Conservation (phyloP, 1,140 invertebrate species). For the Andrena cerasifolii region DNA sequence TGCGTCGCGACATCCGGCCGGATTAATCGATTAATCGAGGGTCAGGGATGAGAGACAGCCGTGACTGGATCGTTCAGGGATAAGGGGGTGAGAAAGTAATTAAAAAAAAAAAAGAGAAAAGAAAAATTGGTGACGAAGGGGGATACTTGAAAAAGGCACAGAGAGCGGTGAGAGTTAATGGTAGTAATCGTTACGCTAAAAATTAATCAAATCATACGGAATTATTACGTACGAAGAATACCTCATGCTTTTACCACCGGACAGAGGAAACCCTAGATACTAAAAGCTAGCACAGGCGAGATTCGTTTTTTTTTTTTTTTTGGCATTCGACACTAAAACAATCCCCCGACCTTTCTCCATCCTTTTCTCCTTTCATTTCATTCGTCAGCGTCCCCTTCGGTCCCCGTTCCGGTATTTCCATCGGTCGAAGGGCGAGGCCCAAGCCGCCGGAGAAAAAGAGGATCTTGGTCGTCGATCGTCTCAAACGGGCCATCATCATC, state of each 20-base stretch:
- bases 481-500: background rate
- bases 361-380: slow-evolving; percentile 15
- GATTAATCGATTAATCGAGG: slow-evolving; percentile 65
- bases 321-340: slow-evolving; percentile 55
- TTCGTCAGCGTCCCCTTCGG: slow-evolving; percentile 9
- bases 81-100: background rate
- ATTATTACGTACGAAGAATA: slow-evolving; percentile 81
- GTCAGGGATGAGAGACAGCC: background rate
- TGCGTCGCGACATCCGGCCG: slow-evolving; percentile 28
- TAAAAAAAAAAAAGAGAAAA: slow-evolving; percentile 13
- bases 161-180: slow-evolving; percentile 74
- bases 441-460: slow-evolving; percentile 30
- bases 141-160: slow-evolving; percentile 51
- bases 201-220: slow-evolving; percentile 79
- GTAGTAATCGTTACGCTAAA: slow-evolving; percentile 76
- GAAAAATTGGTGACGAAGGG: too few relatives aligned
- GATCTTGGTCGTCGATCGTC: slow-evolving; percentile 18
- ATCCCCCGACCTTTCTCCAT: slow-evolving; percentile 52
- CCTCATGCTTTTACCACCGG: slow-evolving; percentile 81
- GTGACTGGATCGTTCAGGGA: too few relatives aligned
- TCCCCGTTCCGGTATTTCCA: background rate
- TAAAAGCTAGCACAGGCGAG: slow-evolving; percentile 77
- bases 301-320: slow-evolving; percentile 45
- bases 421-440: background rate
- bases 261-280: slow-evolving; percentile 80